Conservation (phyloP, 2,113 vertebrate genomes). For the Equus quagga region DNA sequence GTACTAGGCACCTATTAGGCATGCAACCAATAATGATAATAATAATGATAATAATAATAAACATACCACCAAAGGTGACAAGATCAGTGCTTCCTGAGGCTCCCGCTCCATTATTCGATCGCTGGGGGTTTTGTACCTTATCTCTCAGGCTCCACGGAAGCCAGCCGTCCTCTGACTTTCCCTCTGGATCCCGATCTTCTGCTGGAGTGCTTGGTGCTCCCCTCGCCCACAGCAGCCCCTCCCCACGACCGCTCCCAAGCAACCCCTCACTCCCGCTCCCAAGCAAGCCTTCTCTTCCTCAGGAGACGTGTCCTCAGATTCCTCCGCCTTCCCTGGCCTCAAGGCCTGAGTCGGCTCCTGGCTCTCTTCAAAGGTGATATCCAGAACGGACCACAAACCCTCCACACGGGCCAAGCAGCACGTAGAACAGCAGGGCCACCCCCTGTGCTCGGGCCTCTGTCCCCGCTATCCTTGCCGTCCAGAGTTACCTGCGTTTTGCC, state of each 20-base stretch:
- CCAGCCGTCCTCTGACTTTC: neutral
- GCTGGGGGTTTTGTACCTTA: neutral
- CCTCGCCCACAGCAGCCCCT: neutral
- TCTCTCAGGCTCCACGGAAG: neutral
- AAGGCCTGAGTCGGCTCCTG: too few relatives aligned
- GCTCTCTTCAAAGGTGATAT: neutral
- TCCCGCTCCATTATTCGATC: neutral
- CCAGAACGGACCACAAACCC: neutral
- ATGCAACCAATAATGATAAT: neutral
- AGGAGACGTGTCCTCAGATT: neutral
- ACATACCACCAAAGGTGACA: neutral
- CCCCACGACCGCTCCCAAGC: neutral
- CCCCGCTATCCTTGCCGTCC: neutral
- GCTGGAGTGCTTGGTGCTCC: neutral
- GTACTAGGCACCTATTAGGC: neutral
- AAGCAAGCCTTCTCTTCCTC: neutral
- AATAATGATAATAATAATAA: neutral
- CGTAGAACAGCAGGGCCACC: neutral
- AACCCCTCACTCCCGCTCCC: neutral
- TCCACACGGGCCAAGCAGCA: neutral
- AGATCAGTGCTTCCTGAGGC: neutral
- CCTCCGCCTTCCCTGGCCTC: neutral
- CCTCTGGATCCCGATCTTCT: neutral
- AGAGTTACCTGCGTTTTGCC: neutral
- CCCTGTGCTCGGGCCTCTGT: neutral